Evolutionary conservation across 2,113 vertebrate genomes (phyloP).

Genomic region (Aldabrachelys gigantea): DNA sequence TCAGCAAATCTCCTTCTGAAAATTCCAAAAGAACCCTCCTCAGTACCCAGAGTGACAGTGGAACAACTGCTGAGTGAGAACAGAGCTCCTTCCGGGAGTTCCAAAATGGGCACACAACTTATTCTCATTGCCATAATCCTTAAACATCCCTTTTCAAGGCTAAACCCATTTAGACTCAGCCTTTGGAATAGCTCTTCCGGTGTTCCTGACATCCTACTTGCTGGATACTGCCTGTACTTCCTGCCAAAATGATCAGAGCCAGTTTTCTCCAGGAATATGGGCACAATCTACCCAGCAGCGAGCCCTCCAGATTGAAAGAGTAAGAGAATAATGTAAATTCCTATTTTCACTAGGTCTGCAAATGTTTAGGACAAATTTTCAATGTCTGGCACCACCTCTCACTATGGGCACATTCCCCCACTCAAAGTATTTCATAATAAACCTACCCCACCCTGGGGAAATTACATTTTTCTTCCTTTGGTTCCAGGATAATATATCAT

Average conservation of each 20-base stretch:
- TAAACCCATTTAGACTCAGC: background rate
- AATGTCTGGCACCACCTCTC: fast-evolving
- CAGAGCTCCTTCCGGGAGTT: background rate
- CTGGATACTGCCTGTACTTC: background rate
- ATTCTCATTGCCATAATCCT: background rate
- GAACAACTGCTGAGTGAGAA: background rate
- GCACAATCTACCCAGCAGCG: background rate
- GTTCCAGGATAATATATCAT: background rate
- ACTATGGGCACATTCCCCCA: fast-evolving
- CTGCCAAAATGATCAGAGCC: background rate
- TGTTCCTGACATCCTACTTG: background rate
- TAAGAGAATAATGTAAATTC: background rate
- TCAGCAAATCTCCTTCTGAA: background rate
- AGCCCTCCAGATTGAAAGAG: background rate
- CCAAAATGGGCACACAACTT: background rate
- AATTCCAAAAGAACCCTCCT: background rate
- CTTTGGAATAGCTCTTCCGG: background rate
- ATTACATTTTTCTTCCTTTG: background rate
- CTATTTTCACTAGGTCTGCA: fast-evolving
- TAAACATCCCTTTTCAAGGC: background rate
- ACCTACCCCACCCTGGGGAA: background rate
- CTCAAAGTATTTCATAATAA: background rate
- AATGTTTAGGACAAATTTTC: background rate
- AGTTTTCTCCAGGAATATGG: background rate
- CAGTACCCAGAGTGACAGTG: background rate